Evolutionary conservation across 2,888 invertebrate genomes (phyloP).

Genomic region (Protula sp.): DNA sequence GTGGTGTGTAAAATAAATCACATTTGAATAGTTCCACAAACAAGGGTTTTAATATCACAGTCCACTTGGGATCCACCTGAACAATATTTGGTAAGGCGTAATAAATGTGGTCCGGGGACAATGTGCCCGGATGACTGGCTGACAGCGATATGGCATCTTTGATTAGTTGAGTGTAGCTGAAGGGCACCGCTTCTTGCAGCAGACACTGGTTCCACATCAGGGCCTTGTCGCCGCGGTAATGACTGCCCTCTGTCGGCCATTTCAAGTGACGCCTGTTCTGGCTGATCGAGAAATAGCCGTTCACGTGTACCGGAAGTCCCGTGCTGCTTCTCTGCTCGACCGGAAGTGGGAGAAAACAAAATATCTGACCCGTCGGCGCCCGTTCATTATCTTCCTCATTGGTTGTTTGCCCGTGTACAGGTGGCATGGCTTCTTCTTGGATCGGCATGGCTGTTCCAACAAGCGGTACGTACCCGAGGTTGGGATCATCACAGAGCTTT

Average conservation of each 20-base stretch:
- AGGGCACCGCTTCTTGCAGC: slow-evolving; percentile 34
- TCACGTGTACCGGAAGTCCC: slow-evolving; percentile 45
- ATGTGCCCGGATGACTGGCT: background rate
- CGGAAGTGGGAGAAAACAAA: slow-evolving; percentile 47
- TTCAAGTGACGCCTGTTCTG: slow-evolving; percentile 44
- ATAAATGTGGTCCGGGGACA: slow-evolving; percentile 13
- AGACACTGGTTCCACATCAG: slow-evolving; percentile 42
- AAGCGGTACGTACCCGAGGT: slow-evolving; percentile 24
- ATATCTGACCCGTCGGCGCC: slow-evolving; percentile 34
- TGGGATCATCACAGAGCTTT: slow-evolving; percentile 10
- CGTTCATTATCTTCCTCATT: background rate
- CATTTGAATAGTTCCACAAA: slow-evolving; percentile 13
- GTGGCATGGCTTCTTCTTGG: background rate
- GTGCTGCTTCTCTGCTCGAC: slow-evolving; percentile 38
- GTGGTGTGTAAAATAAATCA: slow-evolving; percentile 12
- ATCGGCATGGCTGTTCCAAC: slow-evolving; percentile 29
- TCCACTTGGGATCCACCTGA: slow-evolving; percentile 24
- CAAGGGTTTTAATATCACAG: slow-evolving; percentile 17
- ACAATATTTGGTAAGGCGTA: slow-evolving; percentile 20
- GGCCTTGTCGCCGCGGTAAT: slow-evolving; percentile 28
- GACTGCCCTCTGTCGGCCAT: slow-evolving; percentile 37
- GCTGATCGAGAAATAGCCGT: slow-evolving; percentile 43
- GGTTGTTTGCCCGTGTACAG: background rate
- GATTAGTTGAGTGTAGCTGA: slow-evolving; percentile 26
- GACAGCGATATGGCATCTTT: slow-evolving; percentile 13